Percentiles rank a stretch among this genome's conserved stretches.
Conservation (phyloP, 2,797 vertebrate genomes). For the Hippoglossus hippoglossus region DNA sequence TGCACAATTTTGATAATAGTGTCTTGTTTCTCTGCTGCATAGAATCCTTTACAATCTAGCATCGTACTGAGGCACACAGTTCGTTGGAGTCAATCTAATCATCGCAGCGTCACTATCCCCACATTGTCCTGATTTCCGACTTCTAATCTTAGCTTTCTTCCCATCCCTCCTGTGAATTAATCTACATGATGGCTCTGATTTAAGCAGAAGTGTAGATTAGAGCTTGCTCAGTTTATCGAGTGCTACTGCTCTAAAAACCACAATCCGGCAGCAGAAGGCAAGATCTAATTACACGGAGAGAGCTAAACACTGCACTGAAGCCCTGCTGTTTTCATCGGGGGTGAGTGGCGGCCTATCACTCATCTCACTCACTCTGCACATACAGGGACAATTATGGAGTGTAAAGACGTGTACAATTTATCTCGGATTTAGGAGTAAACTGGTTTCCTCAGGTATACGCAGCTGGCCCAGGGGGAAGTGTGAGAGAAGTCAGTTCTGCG, state of each 20-base stretch:
- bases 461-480: slow-evolving; percentile 56
- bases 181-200: slow-evolving; percentile 71
- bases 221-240: slow-evolving; percentile 67
- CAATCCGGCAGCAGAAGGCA: slow-evolving; percentile 66
- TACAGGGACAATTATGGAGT: slow-evolving; percentile 19
- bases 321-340: slow-evolving; percentile 61
- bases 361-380: slow-evolving; percentile 33
- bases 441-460: slow-evolving; percentile 45
- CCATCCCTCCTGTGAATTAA: slow-evolving; percentile 74
- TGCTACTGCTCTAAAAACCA: slow-evolving; percentile 56
- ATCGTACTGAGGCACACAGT: background rate
- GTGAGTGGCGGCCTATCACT: slow-evolving; percentile 49
- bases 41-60: slow-evolving; percentile 12
- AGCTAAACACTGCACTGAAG: slow-evolving; percentile 51
- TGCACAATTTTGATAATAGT: background rate
- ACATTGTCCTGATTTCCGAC: slow-evolving; percentile 73
- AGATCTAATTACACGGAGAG: slow-evolving; percentile 72
- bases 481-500: slow-evolving; percentile 56
- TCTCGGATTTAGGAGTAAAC: slow-evolving; percentile 1
- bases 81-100: slow-evolving; percentile 46
- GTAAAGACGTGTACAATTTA: no score
- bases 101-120: slow-evolving; percentile 34
- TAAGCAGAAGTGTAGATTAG: slow-evolving; percentile 79
- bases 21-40: background rate
- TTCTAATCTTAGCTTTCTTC: slow-evolving; percentile 79